Conservation (phyloP, 2,888 invertebrate species). For the Aspidiotus destructor region DNA sequence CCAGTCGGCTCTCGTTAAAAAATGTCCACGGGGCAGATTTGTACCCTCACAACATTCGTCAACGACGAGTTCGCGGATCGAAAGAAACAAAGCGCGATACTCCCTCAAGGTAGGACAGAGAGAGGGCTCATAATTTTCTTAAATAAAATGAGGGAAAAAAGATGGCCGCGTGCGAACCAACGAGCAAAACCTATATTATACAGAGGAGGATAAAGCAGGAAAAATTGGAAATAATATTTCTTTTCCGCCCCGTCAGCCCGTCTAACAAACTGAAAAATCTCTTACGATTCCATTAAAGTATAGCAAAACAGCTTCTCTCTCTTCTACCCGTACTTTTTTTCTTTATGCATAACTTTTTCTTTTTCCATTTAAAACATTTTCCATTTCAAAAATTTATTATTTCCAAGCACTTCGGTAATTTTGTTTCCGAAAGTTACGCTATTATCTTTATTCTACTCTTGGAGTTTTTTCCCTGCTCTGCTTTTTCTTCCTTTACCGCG, state of each 20-base stretch:
- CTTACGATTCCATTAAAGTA: slow-evolving; percentile 14
- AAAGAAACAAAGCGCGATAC: too few species aligned
- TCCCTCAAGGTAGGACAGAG: too few species aligned
- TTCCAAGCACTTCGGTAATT: slow-evolving; percentile 26
- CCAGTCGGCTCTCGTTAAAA: too few species aligned
- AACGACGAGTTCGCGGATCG: too few species aligned
- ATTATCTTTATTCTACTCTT: slow-evolving; percentile 11
- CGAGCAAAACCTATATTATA: too few species aligned
- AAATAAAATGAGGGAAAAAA: too few species aligned
- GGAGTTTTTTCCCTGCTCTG: not conserved
- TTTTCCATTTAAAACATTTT: slow-evolving; percentile 22
- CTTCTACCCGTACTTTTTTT: not conserved
- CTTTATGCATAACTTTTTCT: not conserved
- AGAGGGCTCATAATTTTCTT: too few species aligned
- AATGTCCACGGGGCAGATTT: too few species aligned
- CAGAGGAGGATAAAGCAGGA: not conserved
- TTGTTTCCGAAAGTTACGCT: slow-evolving; percentile 21
- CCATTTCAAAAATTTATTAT: slow-evolving; percentile 28
- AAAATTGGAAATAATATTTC: not conserved
- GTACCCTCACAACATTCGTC: too few species aligned
- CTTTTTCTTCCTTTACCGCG: not conserved
- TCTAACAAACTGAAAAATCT: slow-evolving; percentile 4
- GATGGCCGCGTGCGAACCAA: too few species aligned
- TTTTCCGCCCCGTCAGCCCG: slow-evolving; percentile 4
- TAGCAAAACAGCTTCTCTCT: slow-evolving; percentile 9